These are phyloP conservation scores for Saccopteryx leptura DNA, from an alignment of 2,113 vertebrate species.

Conservation along the genomic window DNA sequence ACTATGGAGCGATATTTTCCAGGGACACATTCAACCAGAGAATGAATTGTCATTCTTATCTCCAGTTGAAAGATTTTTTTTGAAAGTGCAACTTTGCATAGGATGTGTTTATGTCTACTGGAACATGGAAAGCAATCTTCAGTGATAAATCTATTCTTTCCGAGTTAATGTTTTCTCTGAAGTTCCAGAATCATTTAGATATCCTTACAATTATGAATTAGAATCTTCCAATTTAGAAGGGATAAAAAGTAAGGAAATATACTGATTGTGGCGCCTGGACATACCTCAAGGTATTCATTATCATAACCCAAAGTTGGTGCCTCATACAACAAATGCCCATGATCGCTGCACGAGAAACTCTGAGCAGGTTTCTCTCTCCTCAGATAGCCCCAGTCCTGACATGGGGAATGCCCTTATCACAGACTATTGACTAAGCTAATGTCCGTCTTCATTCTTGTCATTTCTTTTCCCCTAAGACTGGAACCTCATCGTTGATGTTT, in stretches of 20 bases:
- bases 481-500: background rate
- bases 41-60: conserved; percentile 43
- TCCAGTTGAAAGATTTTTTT: conserved; percentile 14
- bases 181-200: background rate
- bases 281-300: background rate
- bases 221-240: background rate
- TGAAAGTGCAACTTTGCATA: conserved; percentile 41
- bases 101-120: conserved; percentile 30
- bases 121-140: conserved; percentile 22
- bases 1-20: conserved; percentile 54
- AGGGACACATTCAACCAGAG: conserved; percentile 1
- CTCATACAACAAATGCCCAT: background rate
- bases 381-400: background rate
- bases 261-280: background rate
- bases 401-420: background rate
- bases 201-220: background rate
- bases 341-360: background rate
- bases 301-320: background rate
- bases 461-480: background rate
- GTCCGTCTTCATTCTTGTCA: background rate
- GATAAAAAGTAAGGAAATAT: background rate
- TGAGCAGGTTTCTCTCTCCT: background rate
- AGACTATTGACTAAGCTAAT: background rate
- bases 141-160: conserved; percentile 19
- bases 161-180: background rate